Conservation (phyloP, 2,797 vertebrate genomes). For the Poeciliopsis paucimaculata region DNA sequence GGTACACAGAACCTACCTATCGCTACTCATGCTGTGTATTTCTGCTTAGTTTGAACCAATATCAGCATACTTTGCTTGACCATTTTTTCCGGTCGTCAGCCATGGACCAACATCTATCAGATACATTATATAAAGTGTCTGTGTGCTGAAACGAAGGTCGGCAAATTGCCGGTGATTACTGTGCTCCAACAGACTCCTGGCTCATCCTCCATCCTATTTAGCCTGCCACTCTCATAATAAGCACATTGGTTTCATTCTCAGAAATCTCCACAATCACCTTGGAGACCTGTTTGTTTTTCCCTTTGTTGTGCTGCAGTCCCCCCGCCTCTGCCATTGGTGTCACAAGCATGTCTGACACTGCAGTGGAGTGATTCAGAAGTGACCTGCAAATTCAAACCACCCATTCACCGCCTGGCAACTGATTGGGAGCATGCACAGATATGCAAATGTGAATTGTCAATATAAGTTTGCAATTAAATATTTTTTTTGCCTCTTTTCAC, state of each 20-base stretch:
- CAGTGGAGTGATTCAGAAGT: conserved; percentile 69
- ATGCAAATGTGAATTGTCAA: not conserved
- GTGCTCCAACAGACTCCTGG: conserved; percentile 65
- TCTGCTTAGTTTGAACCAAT: not conserved
- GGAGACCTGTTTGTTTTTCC: conserved; percentile 78
- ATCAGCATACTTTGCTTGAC: not conserved
- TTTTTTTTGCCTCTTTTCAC: not conserved
- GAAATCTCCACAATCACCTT: conserved; percentile 73
- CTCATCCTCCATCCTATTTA: conserved; percentile 69
- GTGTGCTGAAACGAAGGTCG: conserved; percentile 55
- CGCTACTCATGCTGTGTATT: not conserved
- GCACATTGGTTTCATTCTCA: conserved; percentile 72
- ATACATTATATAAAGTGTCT: conserved; percentile 57
- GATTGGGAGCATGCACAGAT: conserved; percentile 30
- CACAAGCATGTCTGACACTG: conserved; percentile 71
- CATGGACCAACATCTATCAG: conserved; percentile 22
- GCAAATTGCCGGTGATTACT: conserved; percentile 70
- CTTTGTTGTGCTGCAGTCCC: conserved; percentile 44
- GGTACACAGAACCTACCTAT: conserved; percentile 75
- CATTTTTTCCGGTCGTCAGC: not conserved
- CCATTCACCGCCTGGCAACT: conserved; percentile 69
- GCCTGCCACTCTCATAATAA: conserved; percentile 70
- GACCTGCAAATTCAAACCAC: conserved; percentile 70
- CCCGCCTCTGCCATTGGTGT: conserved; percentile 67
- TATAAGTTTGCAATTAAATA: not conserved